phyloP scores from a whole-genome alignment of 2,113 vertebrate genomes.

The Pluvialis apricaria region DNA sequence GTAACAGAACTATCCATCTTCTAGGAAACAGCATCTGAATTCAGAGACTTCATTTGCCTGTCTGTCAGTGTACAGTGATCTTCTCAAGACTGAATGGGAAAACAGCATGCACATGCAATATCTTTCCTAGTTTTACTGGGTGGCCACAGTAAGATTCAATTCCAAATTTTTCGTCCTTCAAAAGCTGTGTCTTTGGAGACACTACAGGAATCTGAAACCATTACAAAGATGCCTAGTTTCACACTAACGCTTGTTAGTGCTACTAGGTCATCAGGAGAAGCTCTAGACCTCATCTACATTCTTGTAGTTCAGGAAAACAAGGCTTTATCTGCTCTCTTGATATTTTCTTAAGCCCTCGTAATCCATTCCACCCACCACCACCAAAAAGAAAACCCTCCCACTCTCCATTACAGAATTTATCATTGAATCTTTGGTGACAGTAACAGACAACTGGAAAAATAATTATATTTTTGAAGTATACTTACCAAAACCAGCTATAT shows the following conservation, averaged over 20 bases:
- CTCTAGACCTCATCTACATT: not conserved
- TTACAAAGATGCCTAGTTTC: not conserved
- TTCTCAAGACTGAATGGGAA: not conserved
- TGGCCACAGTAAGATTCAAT: not conserved
- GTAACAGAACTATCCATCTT: not conserved
- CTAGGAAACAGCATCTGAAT: not conserved
- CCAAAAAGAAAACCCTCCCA: not conserved
- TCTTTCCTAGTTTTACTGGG: not conserved
- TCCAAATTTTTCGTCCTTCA: not conserved
- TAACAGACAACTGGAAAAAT: not conserved
- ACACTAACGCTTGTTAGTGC: not conserved
- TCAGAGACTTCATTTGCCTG: not conserved
- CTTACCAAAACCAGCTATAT: constrained; percentile 97
- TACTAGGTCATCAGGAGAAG: not conserved
- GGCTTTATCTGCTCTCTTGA: not conserved
- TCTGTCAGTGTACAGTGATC: not conserved
- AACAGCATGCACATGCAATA: not conserved
- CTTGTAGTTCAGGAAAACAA: not conserved
- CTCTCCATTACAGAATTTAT: not conserved
- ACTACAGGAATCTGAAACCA: not conserved
- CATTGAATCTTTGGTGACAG: not conserved
- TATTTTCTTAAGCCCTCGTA: not conserved
- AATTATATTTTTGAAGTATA: not conserved
- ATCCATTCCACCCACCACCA: not conserved
- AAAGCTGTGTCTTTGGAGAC: not conserved